Base-by-base conservation (phyloP, 2,113 vertebrate genomes). In the Meleagris gallopavo region DNA sequence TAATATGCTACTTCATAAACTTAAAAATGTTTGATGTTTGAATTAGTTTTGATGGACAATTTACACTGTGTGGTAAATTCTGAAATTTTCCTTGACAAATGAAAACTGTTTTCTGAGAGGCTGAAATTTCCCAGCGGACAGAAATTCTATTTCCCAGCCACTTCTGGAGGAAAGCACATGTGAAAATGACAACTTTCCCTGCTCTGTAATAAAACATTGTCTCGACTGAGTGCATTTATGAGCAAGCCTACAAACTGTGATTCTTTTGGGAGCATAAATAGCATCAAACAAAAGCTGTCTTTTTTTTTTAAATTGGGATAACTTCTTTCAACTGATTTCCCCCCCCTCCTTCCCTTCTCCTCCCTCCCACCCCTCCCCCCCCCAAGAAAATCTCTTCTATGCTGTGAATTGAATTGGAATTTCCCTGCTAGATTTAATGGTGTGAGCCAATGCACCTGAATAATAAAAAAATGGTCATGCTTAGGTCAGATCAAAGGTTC, bases 121-220 rank as follows among this genome's bases (percentile, higher is more conserved):
- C 50, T 81, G 22, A 94, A 94, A 93, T 78, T 94, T 96, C 94
- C 90, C 95, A 88, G 22, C 66, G 69, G 88, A 82, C 5, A 83
- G 79, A 90, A 96, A 74, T 90, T 94, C 72, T 81, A 64, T 83
- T 96, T 94, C 10, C 14, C 65, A 91, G 32, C 13, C 34, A 90
- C 29, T 73, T 86, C 55, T 90, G 72, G 55, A 96, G 83, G 32
- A 93, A 90, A 96, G 64, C 65, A 86, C 46, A 40, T 90, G 79
- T 83, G 86, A 74, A 95, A 92, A 90, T 71, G 60, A 86, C 72
- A 94, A 74, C 25, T 78, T 83, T 46, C 25, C 46, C 69, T 72
- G 19, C 41, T 74, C 34, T 52, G 32, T 66, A 91, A 90, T 91
- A 88, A 92, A 93, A 74, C 34, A 81, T 67, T 55, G 14, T 88